These are phyloP conservation scores for Psilopogon haemacephalus DNA, from an alignment of 2,113 vertebrate genomes.

Conservation along the genomic window DNA sequence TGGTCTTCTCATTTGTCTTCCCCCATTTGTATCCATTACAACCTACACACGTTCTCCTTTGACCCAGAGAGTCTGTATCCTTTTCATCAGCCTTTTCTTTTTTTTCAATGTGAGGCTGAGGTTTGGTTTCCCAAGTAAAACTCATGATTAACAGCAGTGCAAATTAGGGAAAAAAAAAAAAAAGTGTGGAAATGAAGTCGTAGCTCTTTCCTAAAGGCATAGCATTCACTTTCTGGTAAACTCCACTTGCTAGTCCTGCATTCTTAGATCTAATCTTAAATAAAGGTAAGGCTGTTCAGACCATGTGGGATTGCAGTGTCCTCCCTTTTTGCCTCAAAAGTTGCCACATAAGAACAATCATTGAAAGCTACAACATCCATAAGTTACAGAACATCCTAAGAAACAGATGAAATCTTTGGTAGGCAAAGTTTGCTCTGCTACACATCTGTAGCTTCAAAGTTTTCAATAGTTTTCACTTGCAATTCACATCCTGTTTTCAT, in stretches of 20 bases:
- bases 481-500: slow-evolving; percentile 7
- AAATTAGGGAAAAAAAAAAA: neutral
- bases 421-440: neutral
- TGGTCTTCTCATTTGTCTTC: neutral
- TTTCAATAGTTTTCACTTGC: neutral
- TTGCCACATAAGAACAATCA: neutral
- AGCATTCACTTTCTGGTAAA: neutral
- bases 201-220: neutral
- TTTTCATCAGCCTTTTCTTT: neutral
- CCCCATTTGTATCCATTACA: neutral
- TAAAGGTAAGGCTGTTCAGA: neutral
- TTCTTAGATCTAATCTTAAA: neutral
- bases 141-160: neutral
- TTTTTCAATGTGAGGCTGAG: neutral
- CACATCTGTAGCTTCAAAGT: neutral
- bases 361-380: neutral
- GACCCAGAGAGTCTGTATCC: neutral
- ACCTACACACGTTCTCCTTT: neutral
- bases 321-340: neutral
- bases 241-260: neutral
- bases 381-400: neutral
- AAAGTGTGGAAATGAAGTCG: neutral
- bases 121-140: neutral
- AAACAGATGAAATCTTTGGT: neutral
- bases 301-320: neutral